Base-by-base conservation (phyloP, 37 sponge, comb jelly and placozoan genomes). In the Ephydatia muelleri region DNA sequence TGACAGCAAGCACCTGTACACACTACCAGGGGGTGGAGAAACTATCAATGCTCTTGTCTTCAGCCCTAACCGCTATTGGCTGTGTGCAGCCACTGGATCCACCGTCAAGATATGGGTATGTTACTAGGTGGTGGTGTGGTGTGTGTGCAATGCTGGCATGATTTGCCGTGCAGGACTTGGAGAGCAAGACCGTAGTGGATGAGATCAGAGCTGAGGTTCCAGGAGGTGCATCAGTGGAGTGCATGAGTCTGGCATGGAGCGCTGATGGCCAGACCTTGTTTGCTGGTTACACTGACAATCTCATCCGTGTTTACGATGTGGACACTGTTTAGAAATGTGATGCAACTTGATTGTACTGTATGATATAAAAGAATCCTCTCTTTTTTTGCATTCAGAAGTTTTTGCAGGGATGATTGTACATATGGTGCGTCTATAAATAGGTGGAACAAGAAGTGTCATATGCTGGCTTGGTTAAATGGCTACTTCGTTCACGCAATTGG, bases 1-100 rank as follows among this genome's bases (percentile, higher is more conserved):
- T 88, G 98, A 97, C 66, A 97, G 91, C 75, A 99, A 97, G 83
- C 99, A 99, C 84, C 79, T 99, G 79, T 99, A 99, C 90, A 99
- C 99, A 26, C 88, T 99, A 26, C 71, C 80, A 27, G 95, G 91
- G 0, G 85, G 91, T 36, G 81, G 82, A 0, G 97, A 97, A 48
- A 82, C 79, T 68, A 98, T 99, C 84, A 95, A 97, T 83, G 94
- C 99, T 25, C 89, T 99, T 26, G 94, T 93, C 68, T 99, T 99
- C 93, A 91, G 92, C n/a, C 99, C 99, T 73, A 99, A 97, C 86
- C 86, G 99, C 25, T 92, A 93, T 86, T 99, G 99, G 99, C 85
- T 99, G 65, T 97, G 98, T 83, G 97, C 99, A 22, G 99, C 99
- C 31, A 89, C 91, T 32, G 99, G 99, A 13, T 87, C 95, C 27